These are phyloP conservation scores for Chalcosyrphus nemorum DNA, from an alignment of 2,888 invertebrate species.

Conservation along the genomic window DNA sequence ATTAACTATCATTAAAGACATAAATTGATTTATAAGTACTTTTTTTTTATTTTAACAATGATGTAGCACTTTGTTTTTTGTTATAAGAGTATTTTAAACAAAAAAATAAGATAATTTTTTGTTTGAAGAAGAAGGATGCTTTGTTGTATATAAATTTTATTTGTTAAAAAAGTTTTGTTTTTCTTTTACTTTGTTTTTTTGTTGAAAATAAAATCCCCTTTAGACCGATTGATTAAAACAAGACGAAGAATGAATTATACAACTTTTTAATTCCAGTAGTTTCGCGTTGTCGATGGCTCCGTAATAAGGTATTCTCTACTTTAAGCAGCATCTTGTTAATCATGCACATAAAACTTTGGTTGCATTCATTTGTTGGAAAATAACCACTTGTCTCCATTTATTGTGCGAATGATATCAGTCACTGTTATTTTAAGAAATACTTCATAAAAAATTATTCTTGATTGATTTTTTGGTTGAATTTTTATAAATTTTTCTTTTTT, in stretches of 20 bases:
- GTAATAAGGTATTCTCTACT: slow-evolving; percentile 88
- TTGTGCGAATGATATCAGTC: slow-evolving; percentile 71
- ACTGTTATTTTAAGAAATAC: slow-evolving; percentile 60
- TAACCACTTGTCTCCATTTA: slow-evolving; percentile 81
- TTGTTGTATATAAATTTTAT: slow-evolving; percentile 8
- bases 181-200: no score
- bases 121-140: neutral
- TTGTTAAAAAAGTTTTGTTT: slow-evolving; percentile 25
- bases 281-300: slow-evolving; percentile 91
- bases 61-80: slow-evolving; percentile 24
- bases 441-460: slow-evolving; percentile 73
- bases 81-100: slow-evolving; percentile 25
- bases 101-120: slow-evolving; percentile 8
- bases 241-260: slow-evolving; percentile 93
- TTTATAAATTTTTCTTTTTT: neutral
- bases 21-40: slow-evolving; percentile 44
- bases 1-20: slow-evolving; percentile 7
- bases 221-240: slow-evolving; percentile 86
- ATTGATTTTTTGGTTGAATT: slow-evolving; percentile 14
- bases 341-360: slow-evolving; percentile 80
- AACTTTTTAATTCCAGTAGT: slow-evolving; percentile 93
- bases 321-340: slow-evolving; percentile 87
- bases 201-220: neutral
- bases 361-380: slow-evolving; percentile 80
- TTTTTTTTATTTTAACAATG: slow-evolving; percentile 23